phyloP scores from a whole-genome alignment of 2,888 invertebrate species.

The Spodoptera picta region DNA sequence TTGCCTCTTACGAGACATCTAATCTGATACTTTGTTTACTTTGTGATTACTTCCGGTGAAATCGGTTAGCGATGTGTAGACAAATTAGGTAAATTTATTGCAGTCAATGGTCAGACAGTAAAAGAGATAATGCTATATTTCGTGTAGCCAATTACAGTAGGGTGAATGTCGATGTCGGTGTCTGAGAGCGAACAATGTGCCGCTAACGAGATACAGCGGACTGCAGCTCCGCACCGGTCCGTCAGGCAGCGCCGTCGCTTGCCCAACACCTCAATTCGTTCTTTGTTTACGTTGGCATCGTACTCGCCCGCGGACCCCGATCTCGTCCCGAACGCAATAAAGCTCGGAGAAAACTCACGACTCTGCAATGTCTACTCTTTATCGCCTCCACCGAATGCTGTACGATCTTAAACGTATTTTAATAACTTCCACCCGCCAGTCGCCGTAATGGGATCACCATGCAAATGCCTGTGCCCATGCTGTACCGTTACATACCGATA shows the following conservation, averaged over 20 bases:
- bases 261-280: constrained; percentile 80
- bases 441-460: constrained; percentile 83
- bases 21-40: constrained; percentile 5
- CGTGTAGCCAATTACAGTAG: constrained; percentile 58
- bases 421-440: constrained; percentile 84
- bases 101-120: constrained; percentile 42
- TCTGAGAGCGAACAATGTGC: constrained; percentile 70
- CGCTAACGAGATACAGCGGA: constrained; percentile 75
- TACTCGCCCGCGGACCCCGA: constrained; percentile 71
- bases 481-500: constrained; percentile 82
- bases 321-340: constrained; percentile 85
- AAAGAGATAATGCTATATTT: constrained; percentile 52
- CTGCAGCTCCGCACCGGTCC: constrained; percentile 55
- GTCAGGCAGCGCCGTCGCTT: constrained; percentile 66
- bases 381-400: constrained; percentile 80
- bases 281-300: constrained; percentile 79
- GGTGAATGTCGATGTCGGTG: constrained; percentile 58
- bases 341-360: constrained; percentile 84
- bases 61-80: constrained; percentile 9
- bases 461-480: constrained; percentile 80
- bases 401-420: constrained; percentile 85
- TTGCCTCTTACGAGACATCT: constrained; percentile 17
- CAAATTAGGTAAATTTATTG: constrained; percentile 43
- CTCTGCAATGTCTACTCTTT: constrained; percentile 82
- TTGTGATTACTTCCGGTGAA: constrained; percentile 22